phyloP scores from a whole-genome alignment of 2,888 invertebrate genomes.

The Luperina nickerlii region DNA sequence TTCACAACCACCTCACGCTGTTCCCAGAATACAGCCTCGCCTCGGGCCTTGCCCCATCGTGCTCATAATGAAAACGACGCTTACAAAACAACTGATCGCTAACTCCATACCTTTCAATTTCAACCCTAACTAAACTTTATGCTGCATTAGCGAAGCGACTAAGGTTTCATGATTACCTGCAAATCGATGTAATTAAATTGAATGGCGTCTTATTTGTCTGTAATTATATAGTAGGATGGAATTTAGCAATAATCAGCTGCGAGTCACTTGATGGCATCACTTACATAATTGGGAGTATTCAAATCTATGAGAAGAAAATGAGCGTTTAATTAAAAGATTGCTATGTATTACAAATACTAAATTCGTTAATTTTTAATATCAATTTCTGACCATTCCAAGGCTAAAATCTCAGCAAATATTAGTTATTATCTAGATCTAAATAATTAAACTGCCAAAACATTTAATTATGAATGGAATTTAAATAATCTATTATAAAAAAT shows the following conservation, averaged over 20 bases:
- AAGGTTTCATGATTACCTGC: constrained; percentile 47
- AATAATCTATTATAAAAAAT: background rate
- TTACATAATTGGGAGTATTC: constrained; percentile 37
- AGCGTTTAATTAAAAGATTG: constrained; percentile 13
- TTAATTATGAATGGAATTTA: constrained; percentile 7
- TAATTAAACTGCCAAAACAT: constrained; percentile 17
- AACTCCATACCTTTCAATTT: constrained; percentile 62
- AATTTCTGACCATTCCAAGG: constrained; percentile 44
- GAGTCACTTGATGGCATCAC: constrained; percentile 36
- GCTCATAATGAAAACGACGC: constrained; percentile 78
- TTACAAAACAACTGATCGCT: constrained; percentile 76
- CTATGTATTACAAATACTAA: background rate
- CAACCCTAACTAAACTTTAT: constrained; percentile 56
- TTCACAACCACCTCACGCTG: constrained; percentile 78
- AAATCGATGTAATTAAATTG: constrained; percentile 56
- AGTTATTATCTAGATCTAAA: constrained; percentile 8
- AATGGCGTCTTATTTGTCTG: constrained; percentile 45
- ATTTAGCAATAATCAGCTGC: constrained; percentile 43
- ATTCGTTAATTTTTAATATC: constrained; percentile 1
- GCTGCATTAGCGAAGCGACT: constrained; percentile 34
- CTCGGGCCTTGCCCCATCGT: constrained; percentile 83
- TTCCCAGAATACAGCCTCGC: constrained; percentile 83
- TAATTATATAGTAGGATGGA: constrained; percentile 48
- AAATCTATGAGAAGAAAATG: constrained; percentile 22
- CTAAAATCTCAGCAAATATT: constrained; percentile 15